A percentile compares a stretch with the other conserved stretches of the same genome.
Evolutionary conservation across 2,797 vertebrate genomes (phyloP).

Genomic region (Sorex maritimensis): DNA sequence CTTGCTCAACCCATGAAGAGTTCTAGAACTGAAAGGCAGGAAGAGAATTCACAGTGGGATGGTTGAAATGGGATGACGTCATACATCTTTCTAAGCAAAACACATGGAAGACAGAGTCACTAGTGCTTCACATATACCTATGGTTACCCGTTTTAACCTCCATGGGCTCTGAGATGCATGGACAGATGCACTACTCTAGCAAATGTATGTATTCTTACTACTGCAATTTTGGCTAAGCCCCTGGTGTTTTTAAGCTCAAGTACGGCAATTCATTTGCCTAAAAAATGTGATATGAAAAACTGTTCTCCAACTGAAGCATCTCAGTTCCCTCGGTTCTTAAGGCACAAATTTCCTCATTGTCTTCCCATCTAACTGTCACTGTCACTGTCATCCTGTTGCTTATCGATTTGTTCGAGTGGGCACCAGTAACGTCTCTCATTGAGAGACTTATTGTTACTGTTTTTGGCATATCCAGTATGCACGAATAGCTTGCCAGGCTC

Average conservation of each 20-base stretch:
- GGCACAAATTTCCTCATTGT: neutral
- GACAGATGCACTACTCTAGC: neutral
- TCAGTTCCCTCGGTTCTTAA: neutral
- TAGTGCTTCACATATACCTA: neutral
- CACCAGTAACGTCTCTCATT: no score
- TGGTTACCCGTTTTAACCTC: neutral
- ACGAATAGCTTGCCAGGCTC: no score
- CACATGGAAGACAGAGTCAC: constrained; percentile 1
- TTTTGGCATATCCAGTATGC: no score
- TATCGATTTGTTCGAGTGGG: no score
- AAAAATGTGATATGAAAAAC: constrained; percentile 22
- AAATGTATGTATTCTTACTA: constrained; percentile 18
- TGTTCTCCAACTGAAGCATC: neutral
- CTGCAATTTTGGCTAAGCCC: neutral
- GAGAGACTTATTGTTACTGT: no score
- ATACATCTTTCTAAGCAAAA: neutral
- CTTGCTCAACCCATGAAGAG: constrained; percentile 75
- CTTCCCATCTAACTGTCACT: no score
- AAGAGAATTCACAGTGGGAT: neutral
- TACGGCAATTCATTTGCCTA: neutral
- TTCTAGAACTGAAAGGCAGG: constrained; percentile 65
- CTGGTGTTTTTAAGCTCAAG: neutral
- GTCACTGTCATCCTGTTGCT: no score
- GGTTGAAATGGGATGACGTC: neutral
- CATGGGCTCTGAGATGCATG: neutral